These are phyloP conservation scores for Hyppa rectilinea DNA, from an alignment of 2,888 invertebrate species.

Conservation along the genomic window DNA sequence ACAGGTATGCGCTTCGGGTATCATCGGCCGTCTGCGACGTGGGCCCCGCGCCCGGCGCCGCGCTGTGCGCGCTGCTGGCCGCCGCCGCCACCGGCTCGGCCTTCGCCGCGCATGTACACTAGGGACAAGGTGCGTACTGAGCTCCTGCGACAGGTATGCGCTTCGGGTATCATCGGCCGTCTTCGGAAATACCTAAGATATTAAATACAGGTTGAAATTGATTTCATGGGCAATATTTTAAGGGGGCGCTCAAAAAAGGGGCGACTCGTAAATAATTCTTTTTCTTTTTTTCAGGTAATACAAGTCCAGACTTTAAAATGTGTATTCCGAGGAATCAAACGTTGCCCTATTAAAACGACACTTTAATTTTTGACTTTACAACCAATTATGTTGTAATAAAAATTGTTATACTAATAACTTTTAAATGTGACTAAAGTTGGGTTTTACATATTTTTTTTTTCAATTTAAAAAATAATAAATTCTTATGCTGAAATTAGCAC, in stretches of 20 bases:
- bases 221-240: no score
- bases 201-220: no score
- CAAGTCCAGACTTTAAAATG: conserved; percentile 39
- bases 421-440: conserved; percentile 30
- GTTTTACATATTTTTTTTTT: conserved; percentile 7
- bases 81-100: conserved; percentile 70
- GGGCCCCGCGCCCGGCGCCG: conserved; percentile 66
- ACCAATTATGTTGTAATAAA: conserved; percentile 8
- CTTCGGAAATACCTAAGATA: conserved; percentile 1
- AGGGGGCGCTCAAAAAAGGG: no score
- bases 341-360: not conserved
- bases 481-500: not conserved
- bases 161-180: not conserved
- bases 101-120: conserved; percentile 37
- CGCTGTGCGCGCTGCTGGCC: conserved; percentile 59
- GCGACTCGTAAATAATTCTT: not conserved
- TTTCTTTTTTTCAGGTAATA: conserved; percentile 42
- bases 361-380: conserved; percentile 25
- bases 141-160: not conserved
- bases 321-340: conserved; percentile 16
- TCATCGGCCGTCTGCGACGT: conserved; percentile 74
- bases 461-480: no score
- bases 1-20: no score
- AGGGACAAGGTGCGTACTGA: conserved; percentile 35
- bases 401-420: not conserved